Evolutionary conservation across 1,140 invertebrate species (phyloP).

Genomic region (Drosophila ironensis): DNA sequence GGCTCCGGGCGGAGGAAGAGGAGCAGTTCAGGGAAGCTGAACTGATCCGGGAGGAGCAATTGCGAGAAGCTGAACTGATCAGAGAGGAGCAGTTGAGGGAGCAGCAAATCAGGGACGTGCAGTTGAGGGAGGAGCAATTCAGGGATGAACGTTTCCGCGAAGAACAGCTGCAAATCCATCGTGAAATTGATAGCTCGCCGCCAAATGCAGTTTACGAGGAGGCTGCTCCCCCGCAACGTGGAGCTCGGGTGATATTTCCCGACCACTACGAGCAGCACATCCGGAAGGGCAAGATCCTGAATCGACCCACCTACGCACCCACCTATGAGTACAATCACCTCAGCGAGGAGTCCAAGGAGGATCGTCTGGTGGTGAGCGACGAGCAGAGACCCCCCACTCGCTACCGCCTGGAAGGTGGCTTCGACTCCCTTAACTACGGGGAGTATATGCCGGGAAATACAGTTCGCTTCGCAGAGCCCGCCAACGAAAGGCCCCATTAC

Average conservation of each 20-base stretch:
- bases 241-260: constrained; percentile 60
- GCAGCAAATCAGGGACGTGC: constrained; percentile 1
- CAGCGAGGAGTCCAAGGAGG: constrained; percentile 36
- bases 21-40: constrained; percentile 14
- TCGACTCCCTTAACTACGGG: constrained; percentile 42
- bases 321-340: constrained; percentile 52
- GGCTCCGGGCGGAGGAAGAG: constrained; percentile 19
- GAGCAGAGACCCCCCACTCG: constrained; percentile 39
- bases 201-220: constrained; percentile 57
- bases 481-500: constrained; percentile 19
- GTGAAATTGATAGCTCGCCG: neutral
- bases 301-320: constrained; percentile 65
- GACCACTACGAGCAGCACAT: constrained; percentile 68
- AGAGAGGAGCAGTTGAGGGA: constrained; percentile 1
- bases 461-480: constrained; percentile 32
- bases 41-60: constrained; percentile 1
- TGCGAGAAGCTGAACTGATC: constrained; percentile 14
- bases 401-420: constrained; percentile 46
- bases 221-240: constrained; percentile 61
- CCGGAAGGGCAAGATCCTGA: constrained; percentile 65
- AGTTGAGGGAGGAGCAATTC: constrained; percentile 1
- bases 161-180: neutral
- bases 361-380: constrained; percentile 58
- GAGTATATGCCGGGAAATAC: constrained; percentile 55
- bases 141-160: constrained; percentile 1